Percentiles rank a stretch among this genome's conserved stretches.
phyloP scores from a whole-genome alignment of 2,113 vertebrate genomes.

The Caranx ignobilis region DNA sequence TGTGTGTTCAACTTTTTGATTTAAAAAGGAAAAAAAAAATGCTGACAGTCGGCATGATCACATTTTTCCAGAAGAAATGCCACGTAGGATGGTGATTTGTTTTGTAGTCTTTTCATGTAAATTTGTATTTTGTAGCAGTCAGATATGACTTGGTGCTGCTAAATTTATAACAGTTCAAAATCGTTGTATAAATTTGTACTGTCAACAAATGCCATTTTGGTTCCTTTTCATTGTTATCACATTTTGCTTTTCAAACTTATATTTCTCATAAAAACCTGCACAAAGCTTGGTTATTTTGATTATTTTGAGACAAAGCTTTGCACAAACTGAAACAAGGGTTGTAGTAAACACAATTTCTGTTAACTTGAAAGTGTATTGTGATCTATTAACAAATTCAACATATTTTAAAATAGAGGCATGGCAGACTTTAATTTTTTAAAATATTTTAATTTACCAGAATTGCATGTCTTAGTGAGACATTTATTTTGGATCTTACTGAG shows the following conservation, averaged over 20 bases:
- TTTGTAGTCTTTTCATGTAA: slow-evolving; percentile 40
- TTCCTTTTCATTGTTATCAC: slow-evolving; percentile 21
- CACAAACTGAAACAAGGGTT: slow-evolving; percentile 23
- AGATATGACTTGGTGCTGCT: slow-evolving; percentile 61
- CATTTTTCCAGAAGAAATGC: slow-evolving; percentile 19
- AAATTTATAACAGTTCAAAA: slow-evolving; percentile 40
- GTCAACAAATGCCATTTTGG: slow-evolving; percentile 26
- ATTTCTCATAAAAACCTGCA: not conserved
- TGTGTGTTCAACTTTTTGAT: slow-evolving; percentile 30
- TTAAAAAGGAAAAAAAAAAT: not conserved
- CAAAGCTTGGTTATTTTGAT: slow-evolving; percentile 26
- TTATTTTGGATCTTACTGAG: too few relatives aligned
- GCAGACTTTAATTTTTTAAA: not conserved
- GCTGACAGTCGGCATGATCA: slow-evolving; percentile 12
- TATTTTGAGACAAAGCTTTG: slow-evolving; percentile 6
- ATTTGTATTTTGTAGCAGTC: slow-evolving; percentile 40
- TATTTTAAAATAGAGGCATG: not conserved
- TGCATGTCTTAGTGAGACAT: not conserved
- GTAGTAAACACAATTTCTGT: not conserved
- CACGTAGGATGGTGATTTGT: slow-evolving; percentile 5
- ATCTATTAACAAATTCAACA: not conserved
- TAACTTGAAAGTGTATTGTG: not conserved
- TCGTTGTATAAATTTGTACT: slow-evolving; percentile 58
- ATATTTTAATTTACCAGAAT: not conserved
- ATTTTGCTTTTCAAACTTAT: slow-evolving; percentile 32